phyloP scores from a whole-genome alignment of 53 echinoderm and acorn worm genomes.

The Patiria pectinifera region DNA sequence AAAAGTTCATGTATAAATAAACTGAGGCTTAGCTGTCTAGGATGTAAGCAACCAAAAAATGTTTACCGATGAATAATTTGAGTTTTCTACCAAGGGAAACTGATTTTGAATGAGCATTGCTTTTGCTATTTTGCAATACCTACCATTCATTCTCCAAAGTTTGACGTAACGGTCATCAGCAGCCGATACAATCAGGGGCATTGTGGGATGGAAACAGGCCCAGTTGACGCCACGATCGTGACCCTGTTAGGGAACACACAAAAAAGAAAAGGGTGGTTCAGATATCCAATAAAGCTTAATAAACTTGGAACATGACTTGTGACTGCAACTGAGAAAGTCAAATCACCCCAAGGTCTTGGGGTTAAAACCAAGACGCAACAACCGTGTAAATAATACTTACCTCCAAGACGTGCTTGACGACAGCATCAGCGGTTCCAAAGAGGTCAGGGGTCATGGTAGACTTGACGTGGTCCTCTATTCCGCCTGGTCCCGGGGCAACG shows the following conservation, averaged over 20 bases:
- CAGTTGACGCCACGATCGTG: conserved; percentile 99
- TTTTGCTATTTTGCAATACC: conserved; percentile 1
- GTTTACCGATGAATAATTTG: not conserved
- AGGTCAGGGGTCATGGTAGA: conserved; percentile 91
- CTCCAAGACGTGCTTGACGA: conserved; percentile 96
- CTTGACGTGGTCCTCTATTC: conserved; percentile 90
- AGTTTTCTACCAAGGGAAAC: not conserved
- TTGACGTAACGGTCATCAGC: conserved; percentile 99
- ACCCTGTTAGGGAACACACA: conserved; percentile 61
- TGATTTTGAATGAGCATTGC: not conserved
- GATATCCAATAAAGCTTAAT: not conserved
- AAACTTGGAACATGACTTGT: not conserved
- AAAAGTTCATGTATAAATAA: too few species aligned
- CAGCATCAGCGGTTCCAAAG: conserved; percentile 92
- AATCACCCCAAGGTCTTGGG: too few species aligned
- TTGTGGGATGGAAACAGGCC: conserved; percentile 98
- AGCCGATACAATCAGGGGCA: conserved; percentile 96
- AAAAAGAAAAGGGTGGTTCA: not conserved
- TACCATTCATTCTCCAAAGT: conserved; percentile 99
- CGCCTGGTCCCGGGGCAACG: conserved; percentile 93
- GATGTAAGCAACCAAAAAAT: not conserved
- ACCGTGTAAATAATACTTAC: conserved; percentile 37
- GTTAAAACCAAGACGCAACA: not conserved
- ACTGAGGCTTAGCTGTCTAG: too few species aligned
- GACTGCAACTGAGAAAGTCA: not conserved